phyloP scores from a whole-genome alignment of 2,888 invertebrate genomes.

The Microctonus brassicae region DNA sequence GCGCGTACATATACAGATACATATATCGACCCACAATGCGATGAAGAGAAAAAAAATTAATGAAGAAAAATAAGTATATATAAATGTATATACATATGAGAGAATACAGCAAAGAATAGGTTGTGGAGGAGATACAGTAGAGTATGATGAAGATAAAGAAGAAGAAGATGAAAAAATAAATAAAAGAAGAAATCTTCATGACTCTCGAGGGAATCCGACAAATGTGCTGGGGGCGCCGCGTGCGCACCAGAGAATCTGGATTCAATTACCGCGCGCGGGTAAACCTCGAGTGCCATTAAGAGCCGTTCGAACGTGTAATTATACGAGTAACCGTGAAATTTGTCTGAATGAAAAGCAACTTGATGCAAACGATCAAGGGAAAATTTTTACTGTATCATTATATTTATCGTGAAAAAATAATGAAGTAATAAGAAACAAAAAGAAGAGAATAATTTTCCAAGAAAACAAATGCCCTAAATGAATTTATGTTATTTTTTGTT shows the following conservation, averaged over 20 bases:
- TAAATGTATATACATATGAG: too few relatives aligned
- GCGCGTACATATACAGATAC: neutral
- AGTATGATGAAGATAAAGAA: slow-evolving; percentile 11
- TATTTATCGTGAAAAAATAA: neutral
- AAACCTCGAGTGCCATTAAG: slow-evolving; percentile 55
- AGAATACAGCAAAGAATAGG: neutral
- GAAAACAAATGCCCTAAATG: slow-evolving; percentile 24
- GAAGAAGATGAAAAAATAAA: slow-evolving; percentile 23
- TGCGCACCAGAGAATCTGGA: slow-evolving; percentile 51
- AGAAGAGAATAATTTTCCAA: neutral
- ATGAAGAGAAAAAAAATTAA: too few relatives aligned
- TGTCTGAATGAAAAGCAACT: slow-evolving; percentile 40
- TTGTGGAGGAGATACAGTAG: slow-evolving; percentile 24
- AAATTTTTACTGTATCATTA: slow-evolving; percentile 12
- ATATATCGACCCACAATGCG: neutral
- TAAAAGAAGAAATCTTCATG: slow-evolving; percentile 36
- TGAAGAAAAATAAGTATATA: too few relatives aligned
- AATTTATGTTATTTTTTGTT: neutral
- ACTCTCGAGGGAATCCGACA: slow-evolving; percentile 44
- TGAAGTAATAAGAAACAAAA: slow-evolving; percentile 13
- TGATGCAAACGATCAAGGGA: slow-evolving; percentile 12
- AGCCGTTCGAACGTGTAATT: slow-evolving; percentile 58
- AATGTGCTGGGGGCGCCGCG: slow-evolving; percentile 33
- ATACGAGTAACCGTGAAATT: slow-evolving; percentile 52
- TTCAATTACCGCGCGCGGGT: slow-evolving; percentile 54